phyloP scores from a whole-genome alignment of 2,888 invertebrate genomes.

The Hylaea fasciaria region DNA sequence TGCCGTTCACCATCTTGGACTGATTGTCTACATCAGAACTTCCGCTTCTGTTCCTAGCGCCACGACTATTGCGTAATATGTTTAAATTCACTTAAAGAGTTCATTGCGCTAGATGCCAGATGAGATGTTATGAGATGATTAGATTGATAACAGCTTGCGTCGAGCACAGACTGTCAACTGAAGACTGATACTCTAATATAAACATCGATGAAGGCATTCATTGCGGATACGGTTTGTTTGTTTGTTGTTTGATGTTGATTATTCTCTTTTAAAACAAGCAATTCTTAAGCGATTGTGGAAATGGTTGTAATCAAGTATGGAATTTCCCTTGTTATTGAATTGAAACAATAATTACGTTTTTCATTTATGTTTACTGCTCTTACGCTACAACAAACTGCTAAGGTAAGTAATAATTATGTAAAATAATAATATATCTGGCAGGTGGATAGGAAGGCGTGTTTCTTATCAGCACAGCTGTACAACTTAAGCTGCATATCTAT shows the following conservation, averaged over 20 bases:
- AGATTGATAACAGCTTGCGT: slow-evolving; percentile 33
- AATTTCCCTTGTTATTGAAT: slow-evolving; percentile 40
- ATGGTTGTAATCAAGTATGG: slow-evolving; percentile 36
- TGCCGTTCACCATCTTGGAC: slow-evolving; percentile 79
- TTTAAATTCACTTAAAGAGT: slow-evolving; percentile 42
- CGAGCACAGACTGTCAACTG: slow-evolving; percentile 45
- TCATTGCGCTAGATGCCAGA: slow-evolving; percentile 41
- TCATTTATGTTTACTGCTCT: background rate
- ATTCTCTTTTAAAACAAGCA: slow-evolving; percentile 55
- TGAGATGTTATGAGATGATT: slow-evolving; percentile 29
- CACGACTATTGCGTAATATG: slow-evolving; percentile 52
- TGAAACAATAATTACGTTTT: background rate
- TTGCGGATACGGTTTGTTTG: slow-evolving; percentile 71
- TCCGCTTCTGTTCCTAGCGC: slow-evolving; percentile 44
- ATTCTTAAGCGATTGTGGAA: slow-evolving; percentile 67
- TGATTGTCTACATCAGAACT: slow-evolving; percentile 35
- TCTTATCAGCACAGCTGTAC: too few relatives aligned
- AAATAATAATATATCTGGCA: too few relatives aligned
- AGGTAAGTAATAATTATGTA: too few relatives aligned
- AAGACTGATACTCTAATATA: slow-evolving; percentile 42
- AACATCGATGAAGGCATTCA: slow-evolving; percentile 56
- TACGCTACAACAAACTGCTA: too few relatives aligned
- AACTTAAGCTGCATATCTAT: too few relatives aligned
- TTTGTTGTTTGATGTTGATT: slow-evolving; percentile 62
- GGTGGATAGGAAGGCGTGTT: too few relatives aligned